Evolutionary conservation across 2,113 vertebrate genomes (phyloP).

Genomic region (Salvelinus fontinalis): DNA sequence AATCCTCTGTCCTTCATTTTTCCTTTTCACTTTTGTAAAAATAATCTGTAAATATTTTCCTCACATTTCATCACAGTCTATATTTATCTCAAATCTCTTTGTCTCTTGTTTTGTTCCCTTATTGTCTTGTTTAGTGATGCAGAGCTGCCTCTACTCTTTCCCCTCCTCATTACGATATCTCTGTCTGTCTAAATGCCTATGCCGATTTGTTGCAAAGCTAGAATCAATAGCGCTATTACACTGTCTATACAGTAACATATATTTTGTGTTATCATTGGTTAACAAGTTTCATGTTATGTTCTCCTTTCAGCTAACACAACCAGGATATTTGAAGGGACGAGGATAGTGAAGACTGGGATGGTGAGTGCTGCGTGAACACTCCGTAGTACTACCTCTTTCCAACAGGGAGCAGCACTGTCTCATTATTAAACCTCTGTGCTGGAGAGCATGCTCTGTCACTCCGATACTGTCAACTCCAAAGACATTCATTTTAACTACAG

Average conservation of each 20-base stretch:
- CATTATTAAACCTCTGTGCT: not conserved
- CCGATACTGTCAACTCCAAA: no score
- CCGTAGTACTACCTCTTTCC: slow-evolving; percentile 24
- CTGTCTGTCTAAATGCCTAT: no score
- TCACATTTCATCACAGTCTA: not conserved
- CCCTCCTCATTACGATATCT: no score
- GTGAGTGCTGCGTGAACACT: slow-evolving; percentile 72
- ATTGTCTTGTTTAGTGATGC: no score
- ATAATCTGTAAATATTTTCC: not conserved
- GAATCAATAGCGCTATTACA: no score
- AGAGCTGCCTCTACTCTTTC: no score
- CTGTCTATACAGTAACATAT: no score
- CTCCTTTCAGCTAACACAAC: slow-evolving; percentile 90
- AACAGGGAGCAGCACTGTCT: slow-evolving; percentile 53
- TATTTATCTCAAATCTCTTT: not conserved
- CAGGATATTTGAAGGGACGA: slow-evolving; percentile 94
- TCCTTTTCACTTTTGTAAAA: no score
- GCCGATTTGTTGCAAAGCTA: no score
- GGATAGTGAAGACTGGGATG: slow-evolving; percentile 97
- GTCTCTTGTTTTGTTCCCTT: no score
- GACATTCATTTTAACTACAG: no score
- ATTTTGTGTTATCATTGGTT: not conserved
- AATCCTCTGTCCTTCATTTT: not conserved
- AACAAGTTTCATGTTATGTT: slow-evolving; percentile 23
- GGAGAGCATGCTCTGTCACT: no score